Conservation (phyloP, 2,888 invertebrate genomes). For the Neoascia interrupta region DNA sequence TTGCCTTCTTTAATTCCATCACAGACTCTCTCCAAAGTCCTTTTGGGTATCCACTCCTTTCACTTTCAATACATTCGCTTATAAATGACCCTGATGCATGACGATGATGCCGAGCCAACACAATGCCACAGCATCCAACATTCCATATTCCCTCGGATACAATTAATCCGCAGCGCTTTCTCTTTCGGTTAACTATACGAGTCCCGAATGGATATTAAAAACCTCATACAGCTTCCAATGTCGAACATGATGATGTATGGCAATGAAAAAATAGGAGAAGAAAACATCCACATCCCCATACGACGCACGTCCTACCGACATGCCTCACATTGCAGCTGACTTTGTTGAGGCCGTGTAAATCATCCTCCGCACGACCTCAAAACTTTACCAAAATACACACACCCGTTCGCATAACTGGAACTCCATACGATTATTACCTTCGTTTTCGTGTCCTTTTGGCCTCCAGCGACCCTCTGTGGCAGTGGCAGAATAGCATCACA, state of each 20-base stretch:
- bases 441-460: conserved; percentile 29
- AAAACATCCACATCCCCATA: neutral
- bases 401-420: neutral
- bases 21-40: neutral
- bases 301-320: neutral
- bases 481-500: conserved; percentile 17
- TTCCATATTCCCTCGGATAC: conserved; percentile 48
- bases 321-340: conserved; percentile 19
- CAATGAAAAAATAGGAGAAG: neutral
- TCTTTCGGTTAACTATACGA: conserved; percentile 41
- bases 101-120: too few species aligned
- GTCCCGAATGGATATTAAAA: conserved; percentile 50
- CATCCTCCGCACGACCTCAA: conserved; percentile 46
- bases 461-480: conserved; percentile 11
- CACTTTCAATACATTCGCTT: conserved; percentile 50
- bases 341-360: conserved; percentile 24
- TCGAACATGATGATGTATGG: conserved; percentile 53
- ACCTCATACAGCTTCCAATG: conserved; percentile 34
- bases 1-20: too few species aligned
- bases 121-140: conserved; percentile 14
- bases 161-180: conserved; percentile 55
- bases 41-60: conserved; percentile 32
- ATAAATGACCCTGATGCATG: too few species aligned
- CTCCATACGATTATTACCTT: conserved; percentile 45
- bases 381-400: conserved; percentile 20